phyloP scores from a whole-genome alignment of 2,797 vertebrate species.

The Sebastolobus alascanus region DNA sequence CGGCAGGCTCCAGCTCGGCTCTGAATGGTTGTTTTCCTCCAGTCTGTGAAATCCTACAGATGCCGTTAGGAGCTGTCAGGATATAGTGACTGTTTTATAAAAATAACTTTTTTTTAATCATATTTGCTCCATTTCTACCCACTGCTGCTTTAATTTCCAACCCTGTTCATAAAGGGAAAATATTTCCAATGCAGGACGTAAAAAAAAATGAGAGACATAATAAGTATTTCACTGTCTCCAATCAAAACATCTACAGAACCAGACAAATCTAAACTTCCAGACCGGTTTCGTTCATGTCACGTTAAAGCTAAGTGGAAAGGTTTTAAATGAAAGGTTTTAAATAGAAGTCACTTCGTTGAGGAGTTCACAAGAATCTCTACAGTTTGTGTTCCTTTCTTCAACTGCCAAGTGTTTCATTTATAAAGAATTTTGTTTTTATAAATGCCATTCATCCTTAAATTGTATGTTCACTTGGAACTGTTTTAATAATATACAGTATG shows the following conservation, averaged over 20 bases:
- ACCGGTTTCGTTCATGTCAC: background rate
- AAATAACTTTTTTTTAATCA: no score
- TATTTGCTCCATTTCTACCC: no score
- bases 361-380: background rate
- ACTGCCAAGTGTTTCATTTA: slow-evolving; percentile 6
- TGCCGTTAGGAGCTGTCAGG: no score
- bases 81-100: no score
- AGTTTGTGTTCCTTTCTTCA: background rate
- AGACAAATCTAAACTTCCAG: slow-evolving; percentile 15
- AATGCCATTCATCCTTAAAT: background rate
- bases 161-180: slow-evolving; percentile 3
- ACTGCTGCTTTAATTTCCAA: no score
- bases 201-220: background rate
- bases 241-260: slow-evolving; percentile 1
- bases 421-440: slow-evolving; percentile 6
- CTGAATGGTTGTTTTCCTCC: no score
- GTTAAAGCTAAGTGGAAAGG: background rate
- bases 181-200: background rate
- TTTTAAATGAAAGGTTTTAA: background rate
- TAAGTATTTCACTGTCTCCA: background rate
- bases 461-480: background rate
- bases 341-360: background rate
- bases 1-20: no score
- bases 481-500: background rate
- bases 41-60: no score